Conservation (phyloP, 2,888 invertebrate genomes). For the Scaptomyza tumidula region DNA sequence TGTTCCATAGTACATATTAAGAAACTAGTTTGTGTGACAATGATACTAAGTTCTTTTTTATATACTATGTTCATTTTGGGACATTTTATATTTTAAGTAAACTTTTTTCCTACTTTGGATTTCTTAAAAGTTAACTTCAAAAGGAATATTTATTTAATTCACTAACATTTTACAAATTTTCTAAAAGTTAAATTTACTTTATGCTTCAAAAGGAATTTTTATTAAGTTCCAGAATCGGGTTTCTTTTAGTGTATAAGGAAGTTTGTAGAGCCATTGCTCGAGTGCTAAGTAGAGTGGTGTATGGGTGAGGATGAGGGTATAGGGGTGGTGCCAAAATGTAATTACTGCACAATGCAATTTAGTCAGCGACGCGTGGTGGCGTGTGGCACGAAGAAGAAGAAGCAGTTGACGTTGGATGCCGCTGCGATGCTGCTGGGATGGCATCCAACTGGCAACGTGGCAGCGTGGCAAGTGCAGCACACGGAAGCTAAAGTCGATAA, state of each 20-base stretch:
- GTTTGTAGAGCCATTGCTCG: constrained; percentile 27
- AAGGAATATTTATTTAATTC: too few relatives aligned
- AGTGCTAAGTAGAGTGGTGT: constrained; percentile 16
- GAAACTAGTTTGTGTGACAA: too few relatives aligned
- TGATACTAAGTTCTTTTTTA: too few relatives aligned
- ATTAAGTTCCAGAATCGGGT: not conserved
- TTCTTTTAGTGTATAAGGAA: constrained; percentile 1
- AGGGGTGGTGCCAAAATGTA: constrained; percentile 63
- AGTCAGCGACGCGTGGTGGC: constrained; percentile 50
- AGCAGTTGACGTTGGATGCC: constrained; percentile 14
- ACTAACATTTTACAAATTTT: too few relatives aligned
- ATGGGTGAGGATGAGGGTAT: not conserved
- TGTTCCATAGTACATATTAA: too few relatives aligned
- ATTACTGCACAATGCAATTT: constrained; percentile 79
- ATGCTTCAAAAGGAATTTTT: too few relatives aligned
- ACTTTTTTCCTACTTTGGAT: too few relatives aligned
- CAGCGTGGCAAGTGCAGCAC: constrained; percentile 35
- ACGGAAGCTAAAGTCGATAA: constrained; percentile 75
- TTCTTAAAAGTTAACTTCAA: too few relatives aligned
- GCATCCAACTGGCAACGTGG: constrained; percentile 2
- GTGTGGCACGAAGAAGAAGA: constrained; percentile 10
- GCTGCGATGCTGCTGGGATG: constrained; percentile 1
- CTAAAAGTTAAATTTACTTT: too few relatives aligned
- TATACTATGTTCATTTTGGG: too few relatives aligned
- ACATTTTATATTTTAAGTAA: too few relatives aligned